These are phyloP conservation scores for Vicugna pacos DNA, from an alignment of 2,113 vertebrate species.

Conservation along the genomic window DNA sequence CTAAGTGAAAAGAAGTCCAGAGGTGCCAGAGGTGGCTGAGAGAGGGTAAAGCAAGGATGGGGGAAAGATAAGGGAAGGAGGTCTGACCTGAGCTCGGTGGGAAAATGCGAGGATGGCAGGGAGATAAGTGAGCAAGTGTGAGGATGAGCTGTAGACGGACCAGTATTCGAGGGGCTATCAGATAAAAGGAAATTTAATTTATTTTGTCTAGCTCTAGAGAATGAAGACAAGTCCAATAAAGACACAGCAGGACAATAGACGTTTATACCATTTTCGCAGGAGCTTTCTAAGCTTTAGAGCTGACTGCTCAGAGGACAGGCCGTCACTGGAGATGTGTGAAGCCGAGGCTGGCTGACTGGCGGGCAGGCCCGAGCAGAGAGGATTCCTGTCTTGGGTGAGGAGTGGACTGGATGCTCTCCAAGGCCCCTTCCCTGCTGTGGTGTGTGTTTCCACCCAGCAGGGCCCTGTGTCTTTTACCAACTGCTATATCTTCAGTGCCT, in stretches of 20 bases:
- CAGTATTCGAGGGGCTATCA: background rate
- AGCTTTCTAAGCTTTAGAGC: background rate
- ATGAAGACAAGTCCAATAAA: background rate
- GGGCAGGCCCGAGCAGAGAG: background rate
- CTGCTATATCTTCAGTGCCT: background rate
- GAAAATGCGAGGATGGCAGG: background rate
- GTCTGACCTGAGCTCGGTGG: background rate
- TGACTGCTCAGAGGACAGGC: no score
- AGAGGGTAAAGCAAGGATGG: background rate
- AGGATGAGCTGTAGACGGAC: background rate
- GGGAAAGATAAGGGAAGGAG: background rate
- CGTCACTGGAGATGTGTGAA: background rate
- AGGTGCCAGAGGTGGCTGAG: background rate
- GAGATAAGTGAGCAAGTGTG: background rate
- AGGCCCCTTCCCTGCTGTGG: background rate
- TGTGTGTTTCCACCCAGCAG: background rate
- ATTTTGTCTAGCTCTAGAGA: background rate
- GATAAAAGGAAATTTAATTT: background rate
- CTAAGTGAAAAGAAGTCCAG: background rate
- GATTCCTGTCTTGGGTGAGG: background rate
- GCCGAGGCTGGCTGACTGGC: background rate
- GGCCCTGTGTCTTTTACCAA: background rate
- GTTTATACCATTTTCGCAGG: background rate
- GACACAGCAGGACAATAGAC: background rate
- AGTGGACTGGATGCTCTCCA: background rate